Conservation (phyloP, 2,113 vertebrate species). For the Campylomormyrus tamandua region DNA sequence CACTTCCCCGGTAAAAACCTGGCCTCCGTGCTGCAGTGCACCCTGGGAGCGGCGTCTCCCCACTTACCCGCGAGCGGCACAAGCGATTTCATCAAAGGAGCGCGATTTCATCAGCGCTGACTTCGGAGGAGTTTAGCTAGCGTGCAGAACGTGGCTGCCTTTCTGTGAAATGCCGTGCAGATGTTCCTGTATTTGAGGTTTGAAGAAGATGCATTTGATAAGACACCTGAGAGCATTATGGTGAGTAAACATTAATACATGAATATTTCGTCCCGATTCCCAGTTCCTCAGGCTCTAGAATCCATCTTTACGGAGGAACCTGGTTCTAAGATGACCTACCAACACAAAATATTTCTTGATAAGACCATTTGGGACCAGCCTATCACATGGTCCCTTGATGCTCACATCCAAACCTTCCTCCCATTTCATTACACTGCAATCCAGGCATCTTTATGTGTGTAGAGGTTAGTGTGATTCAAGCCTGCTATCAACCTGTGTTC, state of each 20-base stretch:
- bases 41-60: neutral
- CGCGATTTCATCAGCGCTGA: neutral
- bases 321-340: neutral
- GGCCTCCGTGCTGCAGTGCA: neutral
- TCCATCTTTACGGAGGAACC: neutral
- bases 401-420: neutral
- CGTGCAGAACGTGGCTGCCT: neutral
- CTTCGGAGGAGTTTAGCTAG: neutral
- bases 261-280: neutral
- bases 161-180: neutral
- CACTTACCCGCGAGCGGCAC: neutral
- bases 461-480: neutral
- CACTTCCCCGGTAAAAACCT: neutral
- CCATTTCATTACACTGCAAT: neutral
- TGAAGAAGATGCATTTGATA: neutral
- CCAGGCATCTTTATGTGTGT: neutral
- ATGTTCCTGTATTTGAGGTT: neutral
- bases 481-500: neutral
- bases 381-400: neutral
- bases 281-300: neutral
- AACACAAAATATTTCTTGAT: neutral
- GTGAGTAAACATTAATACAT: neutral
- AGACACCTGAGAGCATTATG: neutral
- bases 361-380: neutral
- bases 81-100: constrained; percentile 7